These are phyloP conservation scores for Tenthredo notha DNA, from an alignment of 2,888 invertebrate species.

Conservation along the genomic window DNA sequence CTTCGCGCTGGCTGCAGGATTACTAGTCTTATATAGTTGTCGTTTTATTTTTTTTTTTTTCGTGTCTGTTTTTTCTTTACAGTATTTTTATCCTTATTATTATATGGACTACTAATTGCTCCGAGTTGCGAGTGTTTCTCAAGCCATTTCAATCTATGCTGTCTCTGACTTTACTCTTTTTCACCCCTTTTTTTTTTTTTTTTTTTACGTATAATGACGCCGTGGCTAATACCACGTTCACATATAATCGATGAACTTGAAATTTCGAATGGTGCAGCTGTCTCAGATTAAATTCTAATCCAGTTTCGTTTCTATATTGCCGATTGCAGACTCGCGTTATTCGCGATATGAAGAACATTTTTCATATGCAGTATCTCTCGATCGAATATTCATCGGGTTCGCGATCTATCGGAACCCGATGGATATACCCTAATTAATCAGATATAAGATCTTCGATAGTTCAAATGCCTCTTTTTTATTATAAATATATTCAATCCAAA, in stretches of 20 bases:
- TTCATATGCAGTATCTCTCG: too few relatives aligned
- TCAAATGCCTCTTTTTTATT: background rate
- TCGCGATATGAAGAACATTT: background rate
- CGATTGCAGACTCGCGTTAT: background rate
- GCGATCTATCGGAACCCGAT: background rate
- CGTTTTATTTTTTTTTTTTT: constrained; percentile 35
- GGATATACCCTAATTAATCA: too few relatives aligned
- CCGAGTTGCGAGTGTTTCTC: background rate
- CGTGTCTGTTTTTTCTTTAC: constrained; percentile 4
- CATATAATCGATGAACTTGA: constrained; percentile 10
- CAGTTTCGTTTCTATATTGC: background rate
- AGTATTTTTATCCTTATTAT: constrained; percentile 63
- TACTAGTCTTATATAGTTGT: constrained; percentile 1
- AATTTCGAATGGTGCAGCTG: constrained; percentile 5
- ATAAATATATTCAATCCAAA: background rate
- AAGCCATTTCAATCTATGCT: background rate
- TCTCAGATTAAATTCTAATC: too few relatives aligned
- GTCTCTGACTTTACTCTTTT: too few relatives aligned
- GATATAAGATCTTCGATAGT: background rate
- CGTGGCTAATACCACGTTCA: background rate
- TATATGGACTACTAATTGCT: constrained; percentile 68
- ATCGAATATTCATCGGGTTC: background rate
- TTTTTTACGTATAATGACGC: too few relatives aligned
- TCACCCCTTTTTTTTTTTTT: background rate
- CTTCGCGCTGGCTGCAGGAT: constrained; percentile 20